These are phyloP conservation scores for Doris montereyensis DNA, from an alignment of 2,888 invertebrate genomes.

Conservation along the genomic window DNA sequence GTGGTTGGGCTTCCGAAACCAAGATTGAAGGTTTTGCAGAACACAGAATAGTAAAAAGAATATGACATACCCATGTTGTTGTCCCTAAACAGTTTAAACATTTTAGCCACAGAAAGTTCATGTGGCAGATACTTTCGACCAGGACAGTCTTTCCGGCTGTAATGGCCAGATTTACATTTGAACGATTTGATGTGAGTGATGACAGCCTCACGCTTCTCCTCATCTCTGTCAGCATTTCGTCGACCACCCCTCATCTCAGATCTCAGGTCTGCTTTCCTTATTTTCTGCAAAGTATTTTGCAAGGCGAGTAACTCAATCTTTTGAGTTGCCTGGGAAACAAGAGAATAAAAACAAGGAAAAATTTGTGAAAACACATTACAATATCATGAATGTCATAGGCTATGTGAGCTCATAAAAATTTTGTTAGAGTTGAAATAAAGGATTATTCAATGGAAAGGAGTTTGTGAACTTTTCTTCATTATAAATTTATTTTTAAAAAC, in stretches of 20 bases:
- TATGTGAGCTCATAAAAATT: too few relatives aligned
- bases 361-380: too few relatives aligned
- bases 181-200: not conserved
- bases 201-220: not conserved
- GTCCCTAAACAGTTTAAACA: conserved; percentile 30
- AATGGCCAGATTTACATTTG: not conserved
- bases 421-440: too few relatives aligned
- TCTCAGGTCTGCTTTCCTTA: not conserved
- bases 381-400: too few relatives aligned
- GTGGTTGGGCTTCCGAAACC: conserved; percentile 30
- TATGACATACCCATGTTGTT: not conserved
- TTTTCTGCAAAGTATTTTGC: not conserved
- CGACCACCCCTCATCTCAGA: not conserved
- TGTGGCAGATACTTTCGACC: not conserved
- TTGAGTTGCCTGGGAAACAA: not conserved
- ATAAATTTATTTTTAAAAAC: too few relatives aligned
- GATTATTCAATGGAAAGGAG: too few relatives aligned
- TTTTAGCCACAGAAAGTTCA: conserved; percentile 11
- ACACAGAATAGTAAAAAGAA: conserved; percentile 24
- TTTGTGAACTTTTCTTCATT: too few relatives aligned
- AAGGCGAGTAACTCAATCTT: not conserved
- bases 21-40: conserved; percentile 30
- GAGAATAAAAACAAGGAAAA: not conserved
- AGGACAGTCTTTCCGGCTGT: not conserved
- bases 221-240: not conserved